Conservation (phyloP, 2,113 vertebrate species). For the Mirza zaza region DNA sequence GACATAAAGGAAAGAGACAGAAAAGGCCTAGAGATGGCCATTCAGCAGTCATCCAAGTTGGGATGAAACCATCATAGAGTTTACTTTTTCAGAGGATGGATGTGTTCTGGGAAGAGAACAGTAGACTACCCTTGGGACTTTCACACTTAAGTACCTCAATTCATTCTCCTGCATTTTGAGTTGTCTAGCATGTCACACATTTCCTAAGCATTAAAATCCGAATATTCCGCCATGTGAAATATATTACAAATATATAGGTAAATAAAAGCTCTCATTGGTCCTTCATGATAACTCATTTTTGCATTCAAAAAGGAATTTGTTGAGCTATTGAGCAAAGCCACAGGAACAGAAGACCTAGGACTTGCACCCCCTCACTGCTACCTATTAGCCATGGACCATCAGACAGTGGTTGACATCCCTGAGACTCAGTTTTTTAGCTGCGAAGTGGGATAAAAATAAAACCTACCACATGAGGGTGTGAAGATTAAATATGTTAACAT, state of each 20-base stretch:
- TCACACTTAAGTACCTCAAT: background rate
- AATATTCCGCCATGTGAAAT: background rate
- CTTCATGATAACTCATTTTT: background rate
- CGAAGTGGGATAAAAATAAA: background rate
- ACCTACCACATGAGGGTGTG: background rate
- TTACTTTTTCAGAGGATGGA: background rate
- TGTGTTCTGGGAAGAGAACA: background rate
- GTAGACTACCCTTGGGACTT: background rate
- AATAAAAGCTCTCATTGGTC: background rate
- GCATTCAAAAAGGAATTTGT: background rate
- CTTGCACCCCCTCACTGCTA: background rate
- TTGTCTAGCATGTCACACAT: background rate
- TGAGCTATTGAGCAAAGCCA: background rate
- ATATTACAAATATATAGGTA: background rate
- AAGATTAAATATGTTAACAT: background rate
- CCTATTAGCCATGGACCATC: background rate
- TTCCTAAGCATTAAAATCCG: background rate
- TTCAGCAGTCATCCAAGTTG: background rate
- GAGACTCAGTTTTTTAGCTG: background rate
- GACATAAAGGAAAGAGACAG: background rate
- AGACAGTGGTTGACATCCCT: background rate
- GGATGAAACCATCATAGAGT: background rate
- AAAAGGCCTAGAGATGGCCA: background rate
- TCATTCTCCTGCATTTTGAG: too few relatives aligned
- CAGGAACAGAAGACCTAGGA: background rate